Evolutionary conservation across 1,140 invertebrate species (phyloP), one percentile per base, ranked within the genome.

Genomic region (Mamestra configurata): DNA sequence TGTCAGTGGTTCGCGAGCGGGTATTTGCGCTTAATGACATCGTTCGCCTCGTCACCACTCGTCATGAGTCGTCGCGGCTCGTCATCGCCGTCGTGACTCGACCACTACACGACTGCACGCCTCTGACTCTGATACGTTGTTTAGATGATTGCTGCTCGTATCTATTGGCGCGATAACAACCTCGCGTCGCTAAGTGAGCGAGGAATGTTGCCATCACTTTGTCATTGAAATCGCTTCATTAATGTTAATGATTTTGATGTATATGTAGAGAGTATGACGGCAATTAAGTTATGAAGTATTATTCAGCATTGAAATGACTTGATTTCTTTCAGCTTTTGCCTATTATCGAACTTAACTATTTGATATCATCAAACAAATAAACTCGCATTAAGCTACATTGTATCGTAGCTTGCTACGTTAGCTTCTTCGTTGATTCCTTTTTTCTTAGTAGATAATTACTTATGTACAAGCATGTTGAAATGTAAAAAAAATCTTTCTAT

Each of bases 1-100:
- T 89, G 88, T 89, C 87, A 88, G 75, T 81, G 82, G 79, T 77
- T 75, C 80, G 79, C 72, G 82, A 83, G 75, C 84, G 82, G 76
- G 76, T 79, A 46, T 79, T 83, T 78, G 73, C 31, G 64, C 68
- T 70, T 87, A 87, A 88, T 89, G 87, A 87, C 61, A 49, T 15
- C 40, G 70, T 3, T 8, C 46, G 68, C 7, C 18, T 15, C 64
- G 40, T 70, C 66, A 24, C 46, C 37, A 8, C 2, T n/a, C 59
- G 31, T 1, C 59, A 37, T n/a, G 15, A 10, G 31, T 35, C 37
- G 37, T 8, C 57, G 18, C 49, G 49, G 18, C 53, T 6, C 24
- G 24, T 22, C 51, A 40, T 40, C 59, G n/a, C 5, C 43, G 43
- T 49, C 24, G 13, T 22, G 24, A 59, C 55, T 24, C 53, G 53